These are phyloP conservation scores for Coreius guichenoti DNA, from an alignment of 2,797 vertebrate species.

Conservation along the genomic window DNA sequence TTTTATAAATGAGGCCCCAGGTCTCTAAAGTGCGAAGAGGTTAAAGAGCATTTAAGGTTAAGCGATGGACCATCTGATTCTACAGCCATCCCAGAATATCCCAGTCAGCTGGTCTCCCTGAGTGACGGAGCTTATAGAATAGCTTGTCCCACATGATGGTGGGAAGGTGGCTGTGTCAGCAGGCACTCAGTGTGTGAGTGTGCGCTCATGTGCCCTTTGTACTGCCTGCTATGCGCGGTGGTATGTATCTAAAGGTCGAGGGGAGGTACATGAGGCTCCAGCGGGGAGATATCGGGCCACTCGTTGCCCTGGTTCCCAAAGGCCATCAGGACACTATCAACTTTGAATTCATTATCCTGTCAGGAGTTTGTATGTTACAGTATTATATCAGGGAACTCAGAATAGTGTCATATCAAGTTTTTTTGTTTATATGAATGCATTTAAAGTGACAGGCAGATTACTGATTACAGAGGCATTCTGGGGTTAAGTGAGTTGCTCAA, in stretches of 20 bases:
- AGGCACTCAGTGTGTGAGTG: conserved; percentile 50
- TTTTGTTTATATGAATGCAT: neutral
- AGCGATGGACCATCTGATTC: conserved; percentile 29
- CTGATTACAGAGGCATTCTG: conserved; percentile 1
- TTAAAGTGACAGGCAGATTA: neutral
- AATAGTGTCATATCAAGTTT: neutral
- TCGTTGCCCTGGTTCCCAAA: conserved; percentile 65
- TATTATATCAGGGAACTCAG: neutral
- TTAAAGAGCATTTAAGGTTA: conserved; percentile 51
- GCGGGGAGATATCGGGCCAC: conserved; percentile 66
- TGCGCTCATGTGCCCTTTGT: conserved; percentile 71
- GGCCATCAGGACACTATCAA: conserved; percentile 63
- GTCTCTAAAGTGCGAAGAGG: conserved; percentile 44
- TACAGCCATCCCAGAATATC: conserved; percentile 59
- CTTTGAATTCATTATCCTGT: conserved; percentile 23
- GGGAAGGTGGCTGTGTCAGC: conserved; percentile 61
- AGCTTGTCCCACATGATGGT: conserved; percentile 55
- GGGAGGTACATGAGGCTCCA: conserved; percentile 72
- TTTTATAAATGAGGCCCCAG: no score
- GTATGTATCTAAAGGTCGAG: conserved; percentile 81
- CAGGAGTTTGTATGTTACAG: conserved; percentile 12
- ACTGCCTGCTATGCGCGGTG: conserved; percentile 79
- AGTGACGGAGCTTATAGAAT: conserved; percentile 60
- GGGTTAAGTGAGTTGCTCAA: conserved; percentile 2
- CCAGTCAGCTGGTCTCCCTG: conserved; percentile 54